Evolutionary conservation across 2,113 vertebrate genomes (phyloP), one percentile per base, ranked within the genome.

Genomic region (Amphilophus citrinellus): DNA sequence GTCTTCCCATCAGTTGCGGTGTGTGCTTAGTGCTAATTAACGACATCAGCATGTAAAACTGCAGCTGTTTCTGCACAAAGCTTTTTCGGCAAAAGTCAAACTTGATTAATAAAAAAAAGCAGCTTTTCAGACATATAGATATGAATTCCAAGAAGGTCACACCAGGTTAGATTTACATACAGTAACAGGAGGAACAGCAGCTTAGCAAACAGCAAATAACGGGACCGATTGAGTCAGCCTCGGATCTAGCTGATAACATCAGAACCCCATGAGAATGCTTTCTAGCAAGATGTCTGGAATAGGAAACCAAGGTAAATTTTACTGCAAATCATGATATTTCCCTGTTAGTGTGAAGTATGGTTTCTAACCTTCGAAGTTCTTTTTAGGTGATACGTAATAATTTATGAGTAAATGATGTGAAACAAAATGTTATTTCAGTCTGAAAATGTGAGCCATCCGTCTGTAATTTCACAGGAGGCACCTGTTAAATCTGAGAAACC

Each of bases 381-480:
- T 27, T 83, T 71, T 61, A 27, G 7, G 1, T 27, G 47, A 47
- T 37, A 35, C 24, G 7, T 20, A 68, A n/a, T 39, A 15, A 61
- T 42, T 56, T 2, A 35, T 77, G 22, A 10, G 5, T 27, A 6
- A 78, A 61, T 0, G 1, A n/a, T 13, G 22, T 18, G 3, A 75
- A 61, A 3, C 13, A 9, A 27, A 62, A 56, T 24, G 14, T 3
- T 2, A 50, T 7, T 47, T 59, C 35, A 15, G 1, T 4, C 10
- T 68, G 15, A 61, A 68, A 61, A n/a, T 2, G 15, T 9, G n/a
- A 18, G 10, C 24, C 6, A 0, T 14, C 20, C 50, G 14, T 61
- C 6, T 42, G 7, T 1, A 53, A 35, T 17, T 22, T n/a, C 7
- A 53, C 22, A 53, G 6, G 39, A 79, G 30, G 56, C 32, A 39